Evolutionary conservation across 1,140 invertebrate genomes (phyloP).

Genomic region (Drosophila auraria): DNA sequence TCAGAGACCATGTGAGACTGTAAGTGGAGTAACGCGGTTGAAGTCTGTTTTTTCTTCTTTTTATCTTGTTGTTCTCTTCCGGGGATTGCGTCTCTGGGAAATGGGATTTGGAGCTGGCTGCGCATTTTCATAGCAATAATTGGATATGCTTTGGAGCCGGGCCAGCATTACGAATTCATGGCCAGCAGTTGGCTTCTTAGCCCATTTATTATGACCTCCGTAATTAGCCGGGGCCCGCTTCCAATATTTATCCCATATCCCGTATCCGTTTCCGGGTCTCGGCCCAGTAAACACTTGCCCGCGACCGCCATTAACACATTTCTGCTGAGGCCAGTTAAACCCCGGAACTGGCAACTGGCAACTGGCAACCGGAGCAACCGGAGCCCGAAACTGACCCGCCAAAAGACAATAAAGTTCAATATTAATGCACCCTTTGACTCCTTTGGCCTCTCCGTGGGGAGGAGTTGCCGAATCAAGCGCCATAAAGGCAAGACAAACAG

Average conservation of each 20-base stretch:
- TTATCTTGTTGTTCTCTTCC: slow-evolving; percentile 2
- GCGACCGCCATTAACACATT: slow-evolving; percentile 49
- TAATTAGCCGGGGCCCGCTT: slow-evolving; percentile 33
- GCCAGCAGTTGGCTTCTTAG: slow-evolving; percentile 21
- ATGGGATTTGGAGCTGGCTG: slow-evolving; percentile 37
- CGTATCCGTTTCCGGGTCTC: slow-evolving; percentile 29
- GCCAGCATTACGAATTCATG: slow-evolving; percentile 39
- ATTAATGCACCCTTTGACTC: slow-evolving; percentile 82
- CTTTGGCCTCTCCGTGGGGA: slow-evolving; percentile 10
- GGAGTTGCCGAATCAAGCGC: slow-evolving; percentile 56
- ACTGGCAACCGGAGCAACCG: not conserved
- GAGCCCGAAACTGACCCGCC: slow-evolving; percentile 54
- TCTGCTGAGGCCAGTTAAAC: slow-evolving; percentile 36
- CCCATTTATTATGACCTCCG: slow-evolving; percentile 39
- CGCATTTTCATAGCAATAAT: slow-evolving; percentile 44
- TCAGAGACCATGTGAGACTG: slow-evolving; percentile 56
- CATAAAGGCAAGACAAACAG: slow-evolving; percentile 82
- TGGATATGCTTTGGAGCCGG: slow-evolving; percentile 30
- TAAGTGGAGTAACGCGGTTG: slow-evolving; percentile 60
- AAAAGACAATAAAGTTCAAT: slow-evolving; percentile 79
- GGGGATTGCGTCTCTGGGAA: slow-evolving; percentile 43
- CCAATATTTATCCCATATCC: slow-evolving; percentile 40
- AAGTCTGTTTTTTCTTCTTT: slow-evolving; percentile 26
- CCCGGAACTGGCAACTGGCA: not conserved
- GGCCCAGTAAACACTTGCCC: slow-evolving; percentile 40